phyloP scores from a whole-genome alignment of 2,888 invertebrate genomes.

The Meteorus cinctellus region DNA sequence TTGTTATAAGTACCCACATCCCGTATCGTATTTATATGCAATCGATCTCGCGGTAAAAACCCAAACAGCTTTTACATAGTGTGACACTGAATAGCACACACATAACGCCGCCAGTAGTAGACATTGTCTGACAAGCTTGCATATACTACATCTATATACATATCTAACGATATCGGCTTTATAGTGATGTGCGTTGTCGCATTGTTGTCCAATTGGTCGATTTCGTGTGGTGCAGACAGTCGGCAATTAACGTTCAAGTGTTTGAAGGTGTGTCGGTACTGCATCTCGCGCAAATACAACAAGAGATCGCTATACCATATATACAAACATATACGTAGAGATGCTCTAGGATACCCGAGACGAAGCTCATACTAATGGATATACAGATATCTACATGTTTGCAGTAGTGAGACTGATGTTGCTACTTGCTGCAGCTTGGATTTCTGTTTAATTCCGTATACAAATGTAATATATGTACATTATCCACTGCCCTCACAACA shows the following conservation, averaged over 20 bases:
- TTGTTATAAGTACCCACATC: background rate
- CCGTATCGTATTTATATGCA: background rate
- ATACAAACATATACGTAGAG: background rate
- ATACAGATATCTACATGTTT: background rate
- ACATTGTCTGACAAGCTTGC: background rate
- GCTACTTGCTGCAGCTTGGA: background rate
- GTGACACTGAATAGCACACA: background rate
- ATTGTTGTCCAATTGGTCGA: conserved; percentile 2
- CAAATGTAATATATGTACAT: background rate
- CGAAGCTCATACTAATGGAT: background rate
- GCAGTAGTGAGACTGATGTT: background rate
- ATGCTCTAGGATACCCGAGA: background rate
- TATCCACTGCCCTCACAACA: background rate
- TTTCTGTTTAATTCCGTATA: background rate
- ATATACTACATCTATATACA: background rate
- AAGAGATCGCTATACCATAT: background rate
- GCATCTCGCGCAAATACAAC: background rate
- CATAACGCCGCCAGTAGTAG: background rate
- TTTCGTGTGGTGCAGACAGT: conserved; percentile 10
- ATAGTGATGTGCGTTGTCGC: background rate
- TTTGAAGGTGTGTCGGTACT: conserved; percentile 9
- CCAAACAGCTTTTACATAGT: background rate
- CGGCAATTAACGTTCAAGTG: conserved; percentile 5
- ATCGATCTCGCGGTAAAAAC: background rate
- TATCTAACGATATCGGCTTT: conserved; percentile 5